A percentile compares a stretch with the other conserved stretches of the same genome.
phyloP scores from a whole-genome alignment of 64 coral and sea anemone species.

The Pocillopora damicornis region DNA sequence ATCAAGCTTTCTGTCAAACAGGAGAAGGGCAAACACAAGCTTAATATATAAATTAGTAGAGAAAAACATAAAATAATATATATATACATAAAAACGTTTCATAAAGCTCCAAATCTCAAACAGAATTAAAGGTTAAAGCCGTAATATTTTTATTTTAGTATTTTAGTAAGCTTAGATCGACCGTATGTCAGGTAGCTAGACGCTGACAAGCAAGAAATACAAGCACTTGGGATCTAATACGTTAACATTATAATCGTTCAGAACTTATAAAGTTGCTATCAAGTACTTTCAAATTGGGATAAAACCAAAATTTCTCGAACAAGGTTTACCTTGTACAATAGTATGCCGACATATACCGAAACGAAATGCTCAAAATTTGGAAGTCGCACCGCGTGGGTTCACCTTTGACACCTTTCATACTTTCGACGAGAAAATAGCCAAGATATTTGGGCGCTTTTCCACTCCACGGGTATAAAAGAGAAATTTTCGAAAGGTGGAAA shows the following conservation, averaged over 20 bases:
- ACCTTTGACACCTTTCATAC: background rate
- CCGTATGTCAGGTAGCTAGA: background rate
- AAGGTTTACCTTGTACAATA: background rate
- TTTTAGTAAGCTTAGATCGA: background rate
- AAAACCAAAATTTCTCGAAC: background rate
- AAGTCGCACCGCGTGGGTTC: background rate
- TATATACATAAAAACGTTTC: background rate
- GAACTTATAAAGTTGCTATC: slow-evolving; percentile 5
- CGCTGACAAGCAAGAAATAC: background rate
- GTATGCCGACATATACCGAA: background rate
- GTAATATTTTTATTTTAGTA: background rate
- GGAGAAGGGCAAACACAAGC: background rate
- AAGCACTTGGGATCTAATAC: background rate
- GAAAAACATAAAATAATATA: background rate
- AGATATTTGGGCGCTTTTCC: background rate
- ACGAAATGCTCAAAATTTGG: background rate
- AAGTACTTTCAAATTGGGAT: background rate
- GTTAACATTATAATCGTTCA: slow-evolving; percentile 4
- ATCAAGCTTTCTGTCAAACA: background rate
- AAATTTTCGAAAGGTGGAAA: background rate
- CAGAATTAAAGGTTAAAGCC: background rate
- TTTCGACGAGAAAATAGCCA: background rate
- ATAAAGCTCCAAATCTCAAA: background rate
- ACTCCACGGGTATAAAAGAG: background rate
- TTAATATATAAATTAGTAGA: background rate